Conservation (phyloP, 1,140 invertebrate species). For the Zaprionus vittiger region DNA sequence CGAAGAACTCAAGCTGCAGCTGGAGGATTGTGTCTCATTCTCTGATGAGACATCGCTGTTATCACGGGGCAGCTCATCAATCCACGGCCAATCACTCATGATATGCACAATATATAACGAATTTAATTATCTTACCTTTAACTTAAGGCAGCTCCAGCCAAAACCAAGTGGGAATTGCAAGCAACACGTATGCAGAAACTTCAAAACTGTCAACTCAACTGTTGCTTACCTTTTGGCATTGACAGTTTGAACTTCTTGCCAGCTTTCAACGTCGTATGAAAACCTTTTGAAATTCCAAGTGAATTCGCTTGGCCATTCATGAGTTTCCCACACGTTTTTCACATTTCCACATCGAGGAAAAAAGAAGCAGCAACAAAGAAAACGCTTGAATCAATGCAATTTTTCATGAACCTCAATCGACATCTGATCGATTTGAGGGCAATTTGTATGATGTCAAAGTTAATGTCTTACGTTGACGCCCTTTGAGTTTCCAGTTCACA, state of each 20-base stretch:
- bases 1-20: conserved; percentile 39
- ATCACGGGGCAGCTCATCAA: conserved; percentile 30
- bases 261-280: background rate
- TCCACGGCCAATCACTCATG: background rate
- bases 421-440: conserved; percentile 40
- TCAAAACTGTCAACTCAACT: background rate
- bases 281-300: conserved; percentile 19
- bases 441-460: conserved; percentile 53
- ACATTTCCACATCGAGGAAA: background rate
- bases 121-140: background rate
- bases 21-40: conserved; percentile 19
- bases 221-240: conserved; percentile 14
- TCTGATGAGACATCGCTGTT: conserved; percentile 47
- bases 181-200: background rate
- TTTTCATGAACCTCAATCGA: conserved; percentile 22
- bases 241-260: background rate
- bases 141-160: background rate
- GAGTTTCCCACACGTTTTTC: conserved; percentile 19
- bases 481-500: conserved; percentile 26
- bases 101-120: background rate
- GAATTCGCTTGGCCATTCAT: conserved; percentile 9
- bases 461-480: conserved; percentile 45
- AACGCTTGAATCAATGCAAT: conserved; percentile 22
- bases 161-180: conserved; percentile 24
- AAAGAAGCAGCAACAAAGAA: background rate